Evolutionary conservation across 2,888 invertebrate genomes (phyloP), one percentile per base, ranked within the genome.

Genomic region (Drosophila cyrtoloma): DNA sequence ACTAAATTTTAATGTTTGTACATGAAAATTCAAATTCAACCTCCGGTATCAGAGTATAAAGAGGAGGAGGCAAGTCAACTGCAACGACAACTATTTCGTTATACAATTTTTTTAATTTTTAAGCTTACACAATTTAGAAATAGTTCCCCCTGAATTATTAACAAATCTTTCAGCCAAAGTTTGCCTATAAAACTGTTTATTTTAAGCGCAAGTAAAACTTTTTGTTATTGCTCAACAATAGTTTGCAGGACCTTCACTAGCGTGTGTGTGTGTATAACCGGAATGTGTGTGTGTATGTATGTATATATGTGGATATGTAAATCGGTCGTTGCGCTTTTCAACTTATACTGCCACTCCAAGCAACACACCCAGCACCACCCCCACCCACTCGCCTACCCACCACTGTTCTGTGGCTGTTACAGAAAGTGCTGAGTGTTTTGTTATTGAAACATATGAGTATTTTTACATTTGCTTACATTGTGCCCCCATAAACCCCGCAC

Each of bases 391-490:
- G 16, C 14, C 35, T 9, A 14, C 16, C 33, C 22, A n/a, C 28
- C 37, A 0, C 22, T 6, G 32, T 52, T 7, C 50, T 44, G 56
- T 37, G 63, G 47, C 55, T 63, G 37, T 28, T 59, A 30, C 62
- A 51, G 65, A 79, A 70, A 74, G 81, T 89, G 90, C 82, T 86
- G 87, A 89, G 89, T 89, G 90, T 89, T 87, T 89, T 90, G 87
- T 90, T 87, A 87, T 87, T 87, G 89, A 87, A 87, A 89, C 89
- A 89, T 89, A 86, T 90, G 82, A 79, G 79, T 57, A 74, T 74
- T 73, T 81, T 74, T 62, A 77, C 82, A 75, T 57, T 77, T 81
- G 75, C 77, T 74, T 74, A 74, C 79, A 66, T 74, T 62, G 52
- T 65, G 19, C 28, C 57, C 52, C 61, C 51, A 51, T 26, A n/a